phyloP scores from a whole-genome alignment of 2,797 vertebrate species.

The Halcyon smyrnensis region DNA sequence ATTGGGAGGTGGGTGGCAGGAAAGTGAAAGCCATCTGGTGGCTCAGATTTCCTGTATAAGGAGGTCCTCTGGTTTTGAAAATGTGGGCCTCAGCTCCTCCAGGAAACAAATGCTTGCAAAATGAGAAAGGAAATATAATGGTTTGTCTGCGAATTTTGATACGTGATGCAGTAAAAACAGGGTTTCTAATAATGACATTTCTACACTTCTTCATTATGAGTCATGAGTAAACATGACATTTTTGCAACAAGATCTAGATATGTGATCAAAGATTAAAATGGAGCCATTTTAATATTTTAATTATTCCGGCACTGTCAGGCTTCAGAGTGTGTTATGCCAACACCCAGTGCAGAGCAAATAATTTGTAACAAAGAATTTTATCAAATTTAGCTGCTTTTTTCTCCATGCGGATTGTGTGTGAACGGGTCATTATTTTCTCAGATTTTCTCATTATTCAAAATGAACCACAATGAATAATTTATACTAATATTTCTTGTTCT shows the following conservation, averaged over 20 bases:
- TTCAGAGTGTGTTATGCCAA: slow-evolving; percentile 35
- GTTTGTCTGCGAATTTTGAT: slow-evolving; percentile 62
- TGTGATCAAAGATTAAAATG: slow-evolving; percentile 60
- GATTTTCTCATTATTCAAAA: slow-evolving; percentile 62
- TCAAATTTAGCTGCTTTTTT: slow-evolving; percentile 60
- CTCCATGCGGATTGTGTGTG: slow-evolving; percentile 14
- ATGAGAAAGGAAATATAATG: slow-evolving; percentile 55
- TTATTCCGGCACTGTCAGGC: slow-evolving; percentile 30
- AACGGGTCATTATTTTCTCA: slow-evolving; percentile 64
- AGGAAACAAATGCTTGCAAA: slow-evolving; percentile 54
- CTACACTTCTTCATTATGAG: slow-evolving; percentile 70
- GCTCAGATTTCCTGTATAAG: slow-evolving; percentile 63
- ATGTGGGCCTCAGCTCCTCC: slow-evolving; percentile 58
- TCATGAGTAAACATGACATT: slow-evolving; percentile 69
- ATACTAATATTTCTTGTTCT: slow-evolving; percentile 58
- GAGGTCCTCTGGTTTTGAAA: slow-evolving; percentile 65
- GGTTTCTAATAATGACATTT: slow-evolving; percentile 67
- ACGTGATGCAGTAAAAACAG: slow-evolving; percentile 64
- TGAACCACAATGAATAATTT: slow-evolving; percentile 61
- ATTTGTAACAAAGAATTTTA: slow-evolving; percentile 74
- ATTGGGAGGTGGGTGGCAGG: slow-evolving; percentile 61
- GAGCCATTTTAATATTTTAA: slow-evolving; percentile 61
- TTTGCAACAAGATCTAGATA: slow-evolving; percentile 51
- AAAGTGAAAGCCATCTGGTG: slow-evolving; percentile 67
- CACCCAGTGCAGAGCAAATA: slow-evolving; percentile 50